phyloP scores from a whole-genome alignment of 2,888 invertebrate species.

The Ophioninae sp. region DNA sequence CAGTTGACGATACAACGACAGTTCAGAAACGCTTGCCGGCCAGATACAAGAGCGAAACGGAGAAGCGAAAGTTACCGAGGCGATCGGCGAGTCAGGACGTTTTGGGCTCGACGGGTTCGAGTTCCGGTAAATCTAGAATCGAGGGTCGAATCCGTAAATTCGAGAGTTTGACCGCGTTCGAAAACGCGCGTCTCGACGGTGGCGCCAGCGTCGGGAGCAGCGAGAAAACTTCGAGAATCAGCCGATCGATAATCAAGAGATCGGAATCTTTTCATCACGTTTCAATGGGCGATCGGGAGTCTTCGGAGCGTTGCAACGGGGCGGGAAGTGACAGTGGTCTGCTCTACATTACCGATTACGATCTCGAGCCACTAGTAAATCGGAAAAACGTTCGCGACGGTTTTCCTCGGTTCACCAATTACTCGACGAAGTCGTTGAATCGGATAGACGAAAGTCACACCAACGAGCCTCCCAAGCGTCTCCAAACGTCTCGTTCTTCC shows the following conservation, averaged over 20 bases:
- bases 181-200: slow-evolving; percentile 65
- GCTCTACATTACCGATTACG: slow-evolving; percentile 77
- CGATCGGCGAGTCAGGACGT: slow-evolving; percentile 77
- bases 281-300: slow-evolving; percentile 61
- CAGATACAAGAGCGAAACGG: slow-evolving; percentile 72
- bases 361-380: slow-evolving; percentile 71
- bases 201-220: slow-evolving; percentile 38
- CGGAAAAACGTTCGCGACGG: slow-evolving; percentile 32
- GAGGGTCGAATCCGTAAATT: slow-evolving; percentile 77
- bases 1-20: slow-evolving; percentile 51
- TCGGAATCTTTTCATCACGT: slow-evolving; percentile 79
- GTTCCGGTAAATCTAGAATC: slow-evolving; percentile 66
- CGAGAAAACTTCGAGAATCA: slow-evolving; percentile 53
- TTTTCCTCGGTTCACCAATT: slow-evolving; percentile 38
- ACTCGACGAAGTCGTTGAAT: slow-evolving; percentile 89
- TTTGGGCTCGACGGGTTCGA: slow-evolving; percentile 72
- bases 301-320: slow-evolving; percentile 46
- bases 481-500: slow-evolving; percentile 20
- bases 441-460: slow-evolving; percentile 89
- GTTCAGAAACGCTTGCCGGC: slow-evolving; percentile 65
- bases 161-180: slow-evolving; percentile 78
- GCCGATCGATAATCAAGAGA: slow-evolving; percentile 70
- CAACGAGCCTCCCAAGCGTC: slow-evolving; percentile 36
- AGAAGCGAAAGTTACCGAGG: slow-evolving; percentile 74
- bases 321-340: slow-evolving; percentile 80